Percentiles rank a stretch among this genome's conserved stretches.
Evolutionary conservation across 1,140 invertebrate species (phyloP).

Genomic region (Contarinia nasturtii): DNA sequence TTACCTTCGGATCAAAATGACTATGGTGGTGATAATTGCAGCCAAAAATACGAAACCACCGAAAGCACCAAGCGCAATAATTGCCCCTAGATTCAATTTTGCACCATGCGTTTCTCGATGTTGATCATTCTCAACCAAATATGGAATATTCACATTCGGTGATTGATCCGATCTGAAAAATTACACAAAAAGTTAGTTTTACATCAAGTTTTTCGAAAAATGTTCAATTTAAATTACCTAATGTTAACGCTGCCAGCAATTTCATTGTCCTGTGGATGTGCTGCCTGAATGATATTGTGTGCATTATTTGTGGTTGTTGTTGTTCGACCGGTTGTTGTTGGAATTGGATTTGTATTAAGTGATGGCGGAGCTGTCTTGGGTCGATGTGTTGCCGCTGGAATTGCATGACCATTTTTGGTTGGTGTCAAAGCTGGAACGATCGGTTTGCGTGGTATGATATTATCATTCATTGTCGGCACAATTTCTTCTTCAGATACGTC

Average conservation of each 20-base stretch:
- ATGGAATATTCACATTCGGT: conserved; percentile 45
- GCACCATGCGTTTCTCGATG: conserved; percentile 45
- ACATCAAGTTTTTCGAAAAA: background rate
- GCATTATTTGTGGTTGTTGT: conserved; percentile 15
- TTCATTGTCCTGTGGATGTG: conserved; percentile 39
- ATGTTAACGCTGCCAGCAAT: conserved; percentile 29
- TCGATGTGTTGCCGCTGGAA: conserved; percentile 9
- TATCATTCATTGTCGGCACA: no score
- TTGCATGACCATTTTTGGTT: conserved; percentile 9
- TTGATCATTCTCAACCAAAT: conserved; percentile 41
- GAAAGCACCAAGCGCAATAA: conserved; percentile 76
- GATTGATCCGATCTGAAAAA: conserved; percentile 25
- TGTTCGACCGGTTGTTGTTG: conserved; percentile 2
- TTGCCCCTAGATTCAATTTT: conserved; percentile 63
- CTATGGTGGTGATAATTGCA: conserved; percentile 71
- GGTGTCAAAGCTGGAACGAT: background rate
- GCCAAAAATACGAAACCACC: conserved; percentile 78
- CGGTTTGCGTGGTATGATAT: no score
- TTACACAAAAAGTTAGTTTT: background rate
- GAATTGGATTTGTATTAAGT: conserved; percentile 8
- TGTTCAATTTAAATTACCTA: conserved; percentile 20
- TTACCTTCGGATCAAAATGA: conserved; percentile 79
- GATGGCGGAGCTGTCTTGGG: conserved; percentile 9
- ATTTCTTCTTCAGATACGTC: no score
- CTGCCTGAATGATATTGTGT: conserved; percentile 37